A percentile compares a stretch with the other conserved stretches of the same genome.
phyloP scores from a whole-genome alignment of 2,797 vertebrate species.

The Garrulus glandarius region DNA sequence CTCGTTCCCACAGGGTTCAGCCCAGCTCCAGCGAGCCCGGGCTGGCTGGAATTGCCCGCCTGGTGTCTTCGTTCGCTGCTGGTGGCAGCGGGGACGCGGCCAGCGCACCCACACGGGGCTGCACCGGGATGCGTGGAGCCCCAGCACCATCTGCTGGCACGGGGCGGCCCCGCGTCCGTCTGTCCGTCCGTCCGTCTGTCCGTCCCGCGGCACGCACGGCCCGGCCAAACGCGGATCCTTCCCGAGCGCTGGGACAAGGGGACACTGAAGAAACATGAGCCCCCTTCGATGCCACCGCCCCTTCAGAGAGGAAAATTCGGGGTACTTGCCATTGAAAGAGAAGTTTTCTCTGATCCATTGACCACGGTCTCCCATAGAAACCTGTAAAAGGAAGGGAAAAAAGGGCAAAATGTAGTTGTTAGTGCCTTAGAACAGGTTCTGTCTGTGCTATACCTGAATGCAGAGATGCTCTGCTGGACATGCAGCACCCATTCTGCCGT shows the following conservation, averaged over 20 bases:
- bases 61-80: background rate
- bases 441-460: background rate
- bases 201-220: background rate
- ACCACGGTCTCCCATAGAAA: conserved; percentile 88
- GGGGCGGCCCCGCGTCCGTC: background rate
- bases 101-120: background rate
- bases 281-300: background rate
- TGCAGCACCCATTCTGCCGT: background rate
- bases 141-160: conserved; percentile 13
- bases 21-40: fast-evolving
- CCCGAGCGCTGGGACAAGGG: background rate
- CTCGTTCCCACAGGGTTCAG: too few species aligned
- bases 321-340: conserved; percentile 85
- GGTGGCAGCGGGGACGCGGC: background rate
- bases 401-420: background rate
- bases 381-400: conserved; percentile 51
- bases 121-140: background rate
- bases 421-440: background rate
- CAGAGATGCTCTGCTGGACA: background rate
- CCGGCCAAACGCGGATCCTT: fast-evolving
- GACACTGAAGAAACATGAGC: background rate
- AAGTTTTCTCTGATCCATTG: conserved; percentile 87
- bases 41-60: background rate
- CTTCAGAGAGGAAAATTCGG: background rate
- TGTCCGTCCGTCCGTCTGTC: background rate